Conservation (phyloP, 2,888 invertebrate species). For the Oscheius onirici region DNA sequence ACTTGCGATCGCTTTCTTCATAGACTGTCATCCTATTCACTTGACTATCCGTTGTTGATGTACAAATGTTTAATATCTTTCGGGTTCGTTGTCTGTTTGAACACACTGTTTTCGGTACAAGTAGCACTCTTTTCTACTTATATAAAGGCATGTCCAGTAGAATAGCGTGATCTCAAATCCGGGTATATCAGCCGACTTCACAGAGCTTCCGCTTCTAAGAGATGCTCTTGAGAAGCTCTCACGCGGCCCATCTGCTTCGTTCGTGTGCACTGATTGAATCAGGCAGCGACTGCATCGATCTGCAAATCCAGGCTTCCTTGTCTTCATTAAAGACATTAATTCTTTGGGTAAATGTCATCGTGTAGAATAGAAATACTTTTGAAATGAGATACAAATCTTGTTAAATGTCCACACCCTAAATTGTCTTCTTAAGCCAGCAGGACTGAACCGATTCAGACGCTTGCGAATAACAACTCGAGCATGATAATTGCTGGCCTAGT, state of each 20-base stretch:
- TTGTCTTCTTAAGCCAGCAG: neutral
- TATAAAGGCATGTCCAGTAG: no score
- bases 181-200: neutral
- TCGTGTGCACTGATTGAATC: conserved; percentile 29
- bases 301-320: conserved; percentile 12
- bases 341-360: neutral
- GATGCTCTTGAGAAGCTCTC: conserved; percentile 30
- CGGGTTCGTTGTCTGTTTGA: no score
- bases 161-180: neutral
- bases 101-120: no score
- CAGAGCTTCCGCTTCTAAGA: conserved; percentile 22
- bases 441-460: neutral
- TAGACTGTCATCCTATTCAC: no score
- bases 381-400: no score
- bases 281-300: conserved; percentile 27
- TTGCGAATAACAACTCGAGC: conserved; percentile 25
- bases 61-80: no score
- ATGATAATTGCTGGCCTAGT: conserved; percentile 30
- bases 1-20: no score
- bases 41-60: no score
- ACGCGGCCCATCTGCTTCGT: conserved; percentile 26
- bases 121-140: no score
- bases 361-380: neutral
- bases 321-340: conserved; percentile 16
- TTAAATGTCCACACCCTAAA: neutral